Base-by-base conservation (phyloP, 1,140 invertebrate genomes). In the Lepidurus arcticus region DNA sequence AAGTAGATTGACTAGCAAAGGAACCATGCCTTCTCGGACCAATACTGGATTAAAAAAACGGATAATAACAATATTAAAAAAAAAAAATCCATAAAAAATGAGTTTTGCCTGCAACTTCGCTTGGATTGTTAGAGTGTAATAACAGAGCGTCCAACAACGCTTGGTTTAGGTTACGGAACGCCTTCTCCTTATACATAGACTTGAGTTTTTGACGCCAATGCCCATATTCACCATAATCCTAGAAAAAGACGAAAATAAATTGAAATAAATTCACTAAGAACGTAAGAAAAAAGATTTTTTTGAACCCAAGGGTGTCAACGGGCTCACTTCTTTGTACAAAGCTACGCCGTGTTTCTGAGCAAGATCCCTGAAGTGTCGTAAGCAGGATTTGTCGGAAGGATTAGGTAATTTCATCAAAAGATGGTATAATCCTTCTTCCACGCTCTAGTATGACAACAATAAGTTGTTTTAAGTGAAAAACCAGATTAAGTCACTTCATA, bases 321-420 rank as follows among this genome's bases (percentile, higher is more conserved):
- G 4, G 13, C 21, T 13, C 21, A 65, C 53, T 65, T 65, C 53
- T 13, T 65, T 13, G 53, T 65, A 65, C 2, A 65, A 65, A 7
- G 53, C 53, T n/a, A 65, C 53, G 7, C 53, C 53, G 53, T 65
- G 53, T 65, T 65, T 65, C 53, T 65, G 53, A 11, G 53, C 53
- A 13, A 65, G 21, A n/a, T 65, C 53, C 13, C 53, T 65, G 3
- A 65, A 65, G 53, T 65, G 53, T 16, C 53, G 7, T 8, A 65
- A 16, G 53, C 53, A 65, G 21, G 53, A 65, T 16, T 65, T 9
- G 53, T 65, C 53, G 16, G 53, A n/a, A 13, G 53, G 53, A 16
- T 65, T 13, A 7, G 53, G 53, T 65, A 65, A 21, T 65, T 65
- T 65, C 53, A 65, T 65, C 4, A 65, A 65, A 11, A 65, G 6